Base-by-base conservation (phyloP, 2,797 vertebrate species). In the Naso thynnoides region DNA sequence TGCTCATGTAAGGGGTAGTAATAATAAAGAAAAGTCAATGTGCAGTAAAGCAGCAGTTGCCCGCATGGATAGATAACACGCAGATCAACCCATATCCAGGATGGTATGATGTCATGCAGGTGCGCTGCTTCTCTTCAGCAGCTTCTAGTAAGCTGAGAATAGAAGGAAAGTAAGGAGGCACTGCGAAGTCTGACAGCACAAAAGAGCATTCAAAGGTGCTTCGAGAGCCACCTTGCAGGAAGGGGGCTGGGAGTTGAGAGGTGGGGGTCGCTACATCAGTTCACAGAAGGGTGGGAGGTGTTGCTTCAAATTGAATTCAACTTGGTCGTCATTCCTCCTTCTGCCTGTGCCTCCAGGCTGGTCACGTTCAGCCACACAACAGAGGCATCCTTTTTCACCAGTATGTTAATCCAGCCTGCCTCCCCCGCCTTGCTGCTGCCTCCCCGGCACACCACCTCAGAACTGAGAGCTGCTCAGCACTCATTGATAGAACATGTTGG, bases 381-480 rank as follows among this genome's bases (percentile, higher is more conserved):
- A 91, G 85, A 89, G 82, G 87, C 78, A 62, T 81, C 76, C 78
- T 86, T 91, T 88, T 79, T 89, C 81, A 84, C 73, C 87, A 81
- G 72, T 85, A 87, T 90, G 88, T 87, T 89, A 90, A 91, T 89
- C 83, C 81, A 66, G 86, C 81, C 49, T 73, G 72, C 85, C 85
- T 81, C 88, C 83, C 82, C 85, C 83, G 81, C 83, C 76, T 79
- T 11, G 39, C 42, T 61, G 53, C 78, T 73, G 80, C 84, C 77
- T 82, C 80, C 53, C 45, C 47, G 15, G 66, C 81, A 76, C 82
- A 72, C 83, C 71, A 76, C 79, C 73, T 85, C 79, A 84, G 86
- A 81, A 77, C 82, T 83, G 67, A 87, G 70, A 8, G 65, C 65
- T 71, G 59, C 57, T 77, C 70, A 41, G 61, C 79, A 47, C 69